phyloP scores from a whole-genome alignment of 2,888 invertebrate species.

The Xestia ashworthii region DNA sequence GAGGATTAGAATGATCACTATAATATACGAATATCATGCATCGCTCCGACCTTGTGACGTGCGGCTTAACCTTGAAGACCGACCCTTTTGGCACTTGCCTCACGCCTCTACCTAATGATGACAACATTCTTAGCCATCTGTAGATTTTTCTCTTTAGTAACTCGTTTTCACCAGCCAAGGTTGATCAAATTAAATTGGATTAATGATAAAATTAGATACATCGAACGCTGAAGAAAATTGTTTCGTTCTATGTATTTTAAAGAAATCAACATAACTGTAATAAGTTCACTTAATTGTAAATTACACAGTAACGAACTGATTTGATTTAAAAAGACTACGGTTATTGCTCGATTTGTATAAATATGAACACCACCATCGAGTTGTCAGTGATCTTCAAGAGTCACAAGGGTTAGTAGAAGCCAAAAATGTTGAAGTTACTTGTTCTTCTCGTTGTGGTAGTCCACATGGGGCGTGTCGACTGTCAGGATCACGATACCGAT shows the following conservation, averaged over 20 bases:
- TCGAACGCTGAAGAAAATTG: too few relatives aligned
- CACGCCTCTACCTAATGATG: too few relatives aligned
- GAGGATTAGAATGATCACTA: too few relatives aligned
- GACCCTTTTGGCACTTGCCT: too few relatives aligned
- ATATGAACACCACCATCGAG: not conserved
- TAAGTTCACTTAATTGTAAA: not conserved
- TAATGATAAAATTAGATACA: too few relatives aligned
- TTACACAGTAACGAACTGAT: not conserved
- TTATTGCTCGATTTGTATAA: not conserved
- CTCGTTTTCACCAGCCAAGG: too few relatives aligned
- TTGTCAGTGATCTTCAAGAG: not conserved
- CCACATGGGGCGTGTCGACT: not conserved
- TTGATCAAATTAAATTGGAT: too few relatives aligned
- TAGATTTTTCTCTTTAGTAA: too few relatives aligned
- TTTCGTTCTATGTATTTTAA: not conserved
- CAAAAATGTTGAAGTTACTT: slow-evolving; percentile 16
- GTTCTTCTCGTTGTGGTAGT: not conserved
- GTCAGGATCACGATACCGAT: not conserved
- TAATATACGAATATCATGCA: too few relatives aligned
- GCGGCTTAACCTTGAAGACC: too few relatives aligned
- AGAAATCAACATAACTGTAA: not conserved
- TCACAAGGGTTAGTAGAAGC: not conserved
- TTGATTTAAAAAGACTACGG: not conserved
- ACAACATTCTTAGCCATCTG: too few relatives aligned
- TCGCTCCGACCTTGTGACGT: too few relatives aligned